phyloP scores from a whole-genome alignment of 2,888 invertebrate species.

The Carabus problematicus region DNA sequence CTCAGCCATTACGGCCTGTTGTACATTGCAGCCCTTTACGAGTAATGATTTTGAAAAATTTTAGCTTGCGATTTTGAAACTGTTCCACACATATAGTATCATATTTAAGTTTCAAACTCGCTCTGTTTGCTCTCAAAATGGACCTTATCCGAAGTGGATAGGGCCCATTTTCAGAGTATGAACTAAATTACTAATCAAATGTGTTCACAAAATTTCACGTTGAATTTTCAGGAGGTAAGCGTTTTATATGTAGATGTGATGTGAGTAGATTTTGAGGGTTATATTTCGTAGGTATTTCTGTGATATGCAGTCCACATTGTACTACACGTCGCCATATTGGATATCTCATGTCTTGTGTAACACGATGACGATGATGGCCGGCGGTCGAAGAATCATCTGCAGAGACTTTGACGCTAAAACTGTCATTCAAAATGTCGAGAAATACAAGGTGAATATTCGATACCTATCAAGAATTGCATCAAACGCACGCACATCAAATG shows the following conservation, averaged over 20 bases:
- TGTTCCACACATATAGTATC: neutral
- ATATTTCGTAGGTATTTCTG: neutral
- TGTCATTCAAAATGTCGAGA: slow-evolving; percentile 5
- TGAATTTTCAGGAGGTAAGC: neutral
- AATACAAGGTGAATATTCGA: slow-evolving; percentile 21
- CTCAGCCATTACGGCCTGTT: slow-evolving; percentile 43
- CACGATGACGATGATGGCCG: neutral
- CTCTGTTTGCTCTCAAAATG: neutral
- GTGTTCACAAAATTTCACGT: too few species aligned
- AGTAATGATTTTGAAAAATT: neutral
- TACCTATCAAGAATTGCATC: neutral
- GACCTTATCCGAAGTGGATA: neutral
- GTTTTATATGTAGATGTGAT: neutral
- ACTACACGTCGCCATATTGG: slow-evolving; percentile 20
- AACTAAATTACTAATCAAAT: too few species aligned
- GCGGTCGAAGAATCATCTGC: slow-evolving; percentile 2
- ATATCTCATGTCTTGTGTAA: slow-evolving; percentile 1
- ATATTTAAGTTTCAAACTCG: neutral
- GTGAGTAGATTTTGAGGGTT: neutral
- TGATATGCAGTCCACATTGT: slow-evolving; percentile 1
- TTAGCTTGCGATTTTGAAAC: neutral
- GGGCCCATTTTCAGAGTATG: too few species aligned
- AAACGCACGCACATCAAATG: neutral
- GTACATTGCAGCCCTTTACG: neutral
- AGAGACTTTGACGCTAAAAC: slow-evolving; percentile 1